Percentiles rank a stretch among this genome's conserved stretches.
Conservation (phyloP, 2,888 invertebrate genomes). For the Notocelia uddmanniana region DNA sequence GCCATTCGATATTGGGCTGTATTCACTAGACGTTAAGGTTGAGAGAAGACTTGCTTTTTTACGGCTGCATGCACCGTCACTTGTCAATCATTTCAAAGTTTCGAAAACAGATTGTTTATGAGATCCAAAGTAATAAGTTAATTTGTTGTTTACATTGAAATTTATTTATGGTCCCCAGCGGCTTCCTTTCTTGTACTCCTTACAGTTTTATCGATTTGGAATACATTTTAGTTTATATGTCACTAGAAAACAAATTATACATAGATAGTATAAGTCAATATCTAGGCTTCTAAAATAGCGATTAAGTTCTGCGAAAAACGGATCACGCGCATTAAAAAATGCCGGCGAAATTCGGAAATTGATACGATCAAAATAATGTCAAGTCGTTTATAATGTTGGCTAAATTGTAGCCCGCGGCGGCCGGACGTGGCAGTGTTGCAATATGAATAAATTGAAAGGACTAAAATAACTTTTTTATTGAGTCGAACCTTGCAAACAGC, state of each 20-base stretch:
- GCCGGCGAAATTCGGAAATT: constrained; percentile 30
- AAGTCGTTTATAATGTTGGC: constrained; percentile 37
- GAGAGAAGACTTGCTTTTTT: constrained; percentile 47
- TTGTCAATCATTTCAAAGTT: constrained; percentile 66
- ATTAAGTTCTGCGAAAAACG: constrained; percentile 4
- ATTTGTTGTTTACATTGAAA: constrained; percentile 38
- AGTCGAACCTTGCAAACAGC: constrained; percentile 18
- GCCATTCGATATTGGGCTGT: constrained; percentile 9
- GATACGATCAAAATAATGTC: constrained; percentile 37
- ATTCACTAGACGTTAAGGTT: neutral
- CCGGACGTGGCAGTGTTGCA: constrained; percentile 39
- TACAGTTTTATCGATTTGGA: neutral
- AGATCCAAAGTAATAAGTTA: constrained; percentile 42
- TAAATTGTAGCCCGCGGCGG: constrained; percentile 36
- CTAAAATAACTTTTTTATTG: constrained; percentile 42
- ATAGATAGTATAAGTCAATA: neutral
- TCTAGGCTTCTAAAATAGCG: neutral
- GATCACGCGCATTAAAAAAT: constrained; percentile 6
- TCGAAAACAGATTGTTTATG: constrained; percentile 41
- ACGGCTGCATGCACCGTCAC: constrained; percentile 56
- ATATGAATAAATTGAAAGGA: constrained; percentile 40
- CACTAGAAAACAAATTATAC: too few relatives aligned
- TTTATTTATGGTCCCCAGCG: constrained; percentile 31
- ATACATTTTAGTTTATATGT: too few relatives aligned
- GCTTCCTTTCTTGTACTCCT: neutral